phyloP scores from a whole-genome alignment of 2,888 invertebrate species.

The Eilema depressum region DNA sequence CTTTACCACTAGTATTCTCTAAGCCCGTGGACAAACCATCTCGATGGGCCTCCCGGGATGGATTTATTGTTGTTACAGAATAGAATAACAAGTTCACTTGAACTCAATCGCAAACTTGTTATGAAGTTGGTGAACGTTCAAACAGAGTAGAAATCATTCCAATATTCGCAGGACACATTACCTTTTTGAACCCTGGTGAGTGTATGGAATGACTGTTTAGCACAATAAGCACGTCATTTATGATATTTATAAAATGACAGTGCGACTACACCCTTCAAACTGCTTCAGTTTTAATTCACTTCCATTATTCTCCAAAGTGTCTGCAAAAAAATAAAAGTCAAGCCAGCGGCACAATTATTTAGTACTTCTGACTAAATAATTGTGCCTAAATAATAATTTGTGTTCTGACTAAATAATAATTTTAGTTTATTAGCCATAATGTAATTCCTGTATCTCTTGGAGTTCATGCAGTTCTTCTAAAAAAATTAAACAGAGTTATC shows the following conservation, averaged over 20 bases:
- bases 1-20: too few relatives aligned
- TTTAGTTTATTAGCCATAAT: slow-evolving; percentile 18
- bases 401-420: slow-evolving; percentile 5
- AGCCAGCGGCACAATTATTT: too few relatives aligned
- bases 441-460: slow-evolving; percentile 9
- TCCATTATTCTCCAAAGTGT: slow-evolving; percentile 13
- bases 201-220: slow-evolving; percentile 18
- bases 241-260: slow-evolving; percentile 13
- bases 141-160: not conserved
- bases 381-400: slow-evolving; percentile 19
- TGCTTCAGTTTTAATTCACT: slow-evolving; percentile 1
- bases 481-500: not conserved
- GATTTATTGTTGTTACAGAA: not conserved
- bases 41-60: too few relatives aligned
- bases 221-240: slow-evolving; percentile 20
- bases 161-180: slow-evolving; percentile 4
- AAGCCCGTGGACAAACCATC: too few relatives aligned
- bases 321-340: slow-evolving; percentile 1
- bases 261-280: slow-evolving; percentile 16
- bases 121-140: not conserved
- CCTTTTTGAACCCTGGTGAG: slow-evolving; percentile 20
- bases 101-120: slow-evolving; percentile 2
- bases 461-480: slow-evolving; percentile 2
- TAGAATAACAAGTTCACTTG: slow-evolving; percentile 18
- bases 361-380: too few relatives aligned